A percentile compares a stretch with the other conserved stretches of the same genome.
Conservation (phyloP, 2,797 vertebrate genomes). For the Picus viridis region DNA sequence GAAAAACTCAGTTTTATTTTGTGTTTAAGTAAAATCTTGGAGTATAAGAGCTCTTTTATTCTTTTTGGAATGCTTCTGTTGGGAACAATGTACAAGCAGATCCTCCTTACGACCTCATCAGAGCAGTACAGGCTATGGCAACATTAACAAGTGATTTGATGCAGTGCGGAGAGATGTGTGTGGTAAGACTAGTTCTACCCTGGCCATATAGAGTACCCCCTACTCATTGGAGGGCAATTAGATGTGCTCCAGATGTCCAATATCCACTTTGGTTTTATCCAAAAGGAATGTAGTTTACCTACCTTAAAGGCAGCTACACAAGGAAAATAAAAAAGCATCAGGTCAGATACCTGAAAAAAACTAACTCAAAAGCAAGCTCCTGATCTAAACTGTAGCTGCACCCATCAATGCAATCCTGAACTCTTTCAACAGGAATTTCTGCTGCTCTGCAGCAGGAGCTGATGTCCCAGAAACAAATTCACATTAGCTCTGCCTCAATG, state of each 20-base stretch:
- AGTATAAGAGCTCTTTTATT: neutral
- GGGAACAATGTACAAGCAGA: neutral
- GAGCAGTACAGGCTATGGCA: neutral
- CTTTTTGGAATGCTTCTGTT: neutral
- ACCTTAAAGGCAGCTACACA: neutral
- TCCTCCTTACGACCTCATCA: neutral
- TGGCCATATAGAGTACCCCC: neutral
- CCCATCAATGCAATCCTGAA: neutral
- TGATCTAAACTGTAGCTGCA: neutral
- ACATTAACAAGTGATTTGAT: neutral
- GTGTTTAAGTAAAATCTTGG: no score
- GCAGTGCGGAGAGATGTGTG: neutral
- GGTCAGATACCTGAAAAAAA: neutral
- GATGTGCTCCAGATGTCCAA: neutral
- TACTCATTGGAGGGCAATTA: neutral
- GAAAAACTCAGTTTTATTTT: no score
- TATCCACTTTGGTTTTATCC: accelerated
- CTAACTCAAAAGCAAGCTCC: neutral
- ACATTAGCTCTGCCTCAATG: neutral
- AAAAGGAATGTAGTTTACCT: neutral
- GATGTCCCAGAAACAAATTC: neutral
- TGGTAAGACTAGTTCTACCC: neutral
- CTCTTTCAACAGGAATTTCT: neutral
- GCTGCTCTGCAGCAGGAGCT: neutral
- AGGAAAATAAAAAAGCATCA: neutral